Evolutionary conservation across 1,140 invertebrate genomes (phyloP).

Genomic region (Epicauta chinensis): DNA sequence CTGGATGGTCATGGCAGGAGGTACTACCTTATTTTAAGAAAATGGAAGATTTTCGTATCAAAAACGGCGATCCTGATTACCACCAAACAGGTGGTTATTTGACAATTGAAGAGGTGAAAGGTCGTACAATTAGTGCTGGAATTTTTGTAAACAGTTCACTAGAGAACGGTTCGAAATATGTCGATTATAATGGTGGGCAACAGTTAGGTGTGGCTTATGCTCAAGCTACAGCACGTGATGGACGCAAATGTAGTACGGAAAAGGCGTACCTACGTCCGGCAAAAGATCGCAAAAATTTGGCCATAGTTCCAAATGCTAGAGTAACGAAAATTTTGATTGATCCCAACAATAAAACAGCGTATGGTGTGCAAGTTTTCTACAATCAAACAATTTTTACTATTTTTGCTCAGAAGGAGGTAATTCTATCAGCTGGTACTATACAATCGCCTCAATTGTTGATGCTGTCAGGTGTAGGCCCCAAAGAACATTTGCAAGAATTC

Average conservation of each 20-base stretch:
- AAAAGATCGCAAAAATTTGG: conserved; percentile 56
- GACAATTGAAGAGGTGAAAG: background rate
- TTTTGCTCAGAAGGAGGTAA: conserved; percentile 24
- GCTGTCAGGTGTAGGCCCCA: conserved; percentile 55
- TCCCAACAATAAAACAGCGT: conserved; percentile 53
- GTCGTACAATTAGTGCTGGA: conserved; percentile 37
- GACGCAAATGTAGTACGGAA: conserved; percentile 48
- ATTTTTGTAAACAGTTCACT: conserved; percentile 54
- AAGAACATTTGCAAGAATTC: conserved; percentile 50
- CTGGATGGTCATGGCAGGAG: conserved; percentile 74
- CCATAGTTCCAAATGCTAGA: conserved; percentile 50
- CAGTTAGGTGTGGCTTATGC: conserved; percentile 47
- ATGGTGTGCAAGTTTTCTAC: conserved; percentile 43
- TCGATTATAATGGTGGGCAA: conserved; percentile 23
- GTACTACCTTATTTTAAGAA: conserved; percentile 76
- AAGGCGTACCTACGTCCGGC: conserved; percentile 53
- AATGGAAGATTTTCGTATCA: conserved; percentile 60
- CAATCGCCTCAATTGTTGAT: conserved; percentile 53
- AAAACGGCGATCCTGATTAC: conserved; percentile 47
- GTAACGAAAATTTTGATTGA: conserved; percentile 60
- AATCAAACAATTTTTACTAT: conserved; percentile 40
- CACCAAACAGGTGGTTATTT: conserved; percentile 46
- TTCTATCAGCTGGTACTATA: conserved; percentile 38
- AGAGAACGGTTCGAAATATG: conserved; percentile 47
- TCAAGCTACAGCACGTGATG: conserved; percentile 54